phyloP scores from a whole-genome alignment of 2,888 invertebrate species.

The Dicranocentrus wangi region DNA sequence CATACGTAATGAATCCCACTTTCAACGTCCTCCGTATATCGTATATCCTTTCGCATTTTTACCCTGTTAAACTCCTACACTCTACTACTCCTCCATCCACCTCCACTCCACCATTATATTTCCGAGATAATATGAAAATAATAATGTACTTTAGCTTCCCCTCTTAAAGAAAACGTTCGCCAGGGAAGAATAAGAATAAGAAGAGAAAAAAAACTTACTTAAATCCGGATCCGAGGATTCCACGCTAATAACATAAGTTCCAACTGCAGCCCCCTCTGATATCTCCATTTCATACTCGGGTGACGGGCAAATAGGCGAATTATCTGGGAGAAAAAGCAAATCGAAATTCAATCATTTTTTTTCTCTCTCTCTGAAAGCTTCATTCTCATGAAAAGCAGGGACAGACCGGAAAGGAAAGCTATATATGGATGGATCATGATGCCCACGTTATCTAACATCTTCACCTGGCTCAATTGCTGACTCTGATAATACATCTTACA shows the following conservation, averaged over 20 bases:
- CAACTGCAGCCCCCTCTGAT: slow-evolving; percentile 91
- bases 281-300: slow-evolving; percentile 75
- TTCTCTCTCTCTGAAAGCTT: background rate
- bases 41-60: too few species aligned
- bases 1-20: slow-evolving; percentile 11
- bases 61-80: background rate
- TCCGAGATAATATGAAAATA: slow-evolving; percentile 24
- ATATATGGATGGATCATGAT: too few species aligned
- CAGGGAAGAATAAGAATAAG: background rate
- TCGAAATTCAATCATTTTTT: slow-evolving; percentile 16
- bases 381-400: background rate
- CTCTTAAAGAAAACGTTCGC: too few species aligned
- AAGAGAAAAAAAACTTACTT: slow-evolving; percentile 64
- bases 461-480: too few species aligned
- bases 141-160: slow-evolving; percentile 8
- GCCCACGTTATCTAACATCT: too few species aligned
- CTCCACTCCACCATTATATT: background rate
- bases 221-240: slow-evolving; percentile 88
- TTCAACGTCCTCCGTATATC: too few species aligned
- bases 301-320: slow-evolving; percentile 72
- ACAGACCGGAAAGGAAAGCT: background rate
- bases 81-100: background rate
- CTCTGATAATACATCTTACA: too few species aligned
- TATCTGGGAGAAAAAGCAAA: slow-evolving; percentile 63
- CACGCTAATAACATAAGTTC: slow-evolving; percentile 89